Conservation (phyloP, 2,888 invertebrate species). For the Caenorhabditis panamensis region DNA sequence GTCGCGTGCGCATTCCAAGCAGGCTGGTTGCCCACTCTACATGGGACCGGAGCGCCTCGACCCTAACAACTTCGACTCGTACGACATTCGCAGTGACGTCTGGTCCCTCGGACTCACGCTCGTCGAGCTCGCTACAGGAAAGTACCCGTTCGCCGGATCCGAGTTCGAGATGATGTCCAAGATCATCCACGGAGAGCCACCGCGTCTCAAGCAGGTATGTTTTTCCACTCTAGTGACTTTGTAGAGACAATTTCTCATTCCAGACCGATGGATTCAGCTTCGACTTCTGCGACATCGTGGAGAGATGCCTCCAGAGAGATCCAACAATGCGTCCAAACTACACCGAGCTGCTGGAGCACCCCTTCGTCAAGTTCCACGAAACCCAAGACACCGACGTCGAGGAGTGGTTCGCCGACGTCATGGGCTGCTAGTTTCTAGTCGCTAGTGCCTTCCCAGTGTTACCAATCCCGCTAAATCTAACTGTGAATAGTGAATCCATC, state of each 20-base stretch:
- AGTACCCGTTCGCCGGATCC: slow-evolving; percentile 87
- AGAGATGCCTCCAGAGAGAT: slow-evolving; percentile 75
- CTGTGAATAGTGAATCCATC: not conserved
- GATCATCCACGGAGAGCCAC: slow-evolving; percentile 87
- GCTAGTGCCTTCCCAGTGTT: no score
- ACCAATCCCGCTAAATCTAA: not conserved
- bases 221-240: not conserved
- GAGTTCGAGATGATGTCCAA: slow-evolving; percentile 93
- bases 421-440: slow-evolving; percentile 20
- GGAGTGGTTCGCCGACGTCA: slow-evolving; percentile 63
- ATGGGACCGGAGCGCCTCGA: slow-evolving; percentile 87
- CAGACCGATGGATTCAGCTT: slow-evolving; percentile 25
- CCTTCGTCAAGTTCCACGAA: slow-evolving; percentile 41
- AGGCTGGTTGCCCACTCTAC: slow-evolving; percentile 97
- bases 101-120: slow-evolving; percentile 92
- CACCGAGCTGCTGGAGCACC: slow-evolving; percentile 66
- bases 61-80: slow-evolving; percentile 82
- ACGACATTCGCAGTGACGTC: slow-evolving; percentile 98
- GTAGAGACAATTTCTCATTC: not conserved
- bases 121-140: slow-evolving; percentile 95
- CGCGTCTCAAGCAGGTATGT: slow-evolving; percentile 67
- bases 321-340: slow-evolving; percentile 76
- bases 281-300: slow-evolving; percentile 77
- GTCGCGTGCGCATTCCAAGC: slow-evolving; percentile 86
- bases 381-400: slow-evolving; percentile 55